phyloP scores from a whole-genome alignment of 2,888 invertebrate species.

The Agrochola circellaris region DNA sequence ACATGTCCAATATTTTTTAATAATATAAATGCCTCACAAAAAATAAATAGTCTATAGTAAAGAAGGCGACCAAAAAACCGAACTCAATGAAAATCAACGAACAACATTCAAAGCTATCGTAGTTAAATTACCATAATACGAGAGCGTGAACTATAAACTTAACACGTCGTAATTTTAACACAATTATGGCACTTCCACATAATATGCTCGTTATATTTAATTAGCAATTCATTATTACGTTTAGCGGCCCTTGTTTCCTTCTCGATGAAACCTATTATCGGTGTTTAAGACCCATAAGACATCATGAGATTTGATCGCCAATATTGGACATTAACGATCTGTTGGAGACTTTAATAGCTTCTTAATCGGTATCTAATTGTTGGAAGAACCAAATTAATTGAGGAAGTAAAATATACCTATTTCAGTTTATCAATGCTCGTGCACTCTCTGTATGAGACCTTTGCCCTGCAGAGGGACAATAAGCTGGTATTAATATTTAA shows the following conservation, averaged over 20 bases:
- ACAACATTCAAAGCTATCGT: not conserved
- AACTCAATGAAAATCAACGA: conserved; percentile 5
- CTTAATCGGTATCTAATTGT: conserved; percentile 45
- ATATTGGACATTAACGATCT: conserved; percentile 52
- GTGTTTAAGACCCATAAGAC: conserved; percentile 41
- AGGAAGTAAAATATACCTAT: not conserved
- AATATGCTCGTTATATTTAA: conserved; percentile 42
- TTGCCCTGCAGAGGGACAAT: too few species aligned
- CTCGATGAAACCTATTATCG: conserved; percentile 27
- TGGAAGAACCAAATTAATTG: not conserved
- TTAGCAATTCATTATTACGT: conserved; percentile 45
- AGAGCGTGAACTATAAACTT: conserved; percentile 47
- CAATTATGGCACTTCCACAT: conserved; percentile 33
- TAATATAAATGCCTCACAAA: too few species aligned
- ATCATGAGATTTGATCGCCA: conserved; percentile 51
- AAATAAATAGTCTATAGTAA: not conserved
- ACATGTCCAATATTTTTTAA: too few species aligned
- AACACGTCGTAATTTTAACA: conserved; percentile 47
- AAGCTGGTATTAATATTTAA: too few species aligned
- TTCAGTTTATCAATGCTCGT: not conserved
- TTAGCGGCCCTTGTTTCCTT: conserved; percentile 15
- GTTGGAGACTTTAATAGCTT: conserved; percentile 36
- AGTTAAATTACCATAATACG: conserved; percentile 40
- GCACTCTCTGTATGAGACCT: too few species aligned
- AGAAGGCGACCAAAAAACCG: not conserved